These are phyloP conservation scores for Lasioglossum villosulum DNA, from an alignment of 2,888 invertebrate genomes.

Conservation along the genomic window DNA sequence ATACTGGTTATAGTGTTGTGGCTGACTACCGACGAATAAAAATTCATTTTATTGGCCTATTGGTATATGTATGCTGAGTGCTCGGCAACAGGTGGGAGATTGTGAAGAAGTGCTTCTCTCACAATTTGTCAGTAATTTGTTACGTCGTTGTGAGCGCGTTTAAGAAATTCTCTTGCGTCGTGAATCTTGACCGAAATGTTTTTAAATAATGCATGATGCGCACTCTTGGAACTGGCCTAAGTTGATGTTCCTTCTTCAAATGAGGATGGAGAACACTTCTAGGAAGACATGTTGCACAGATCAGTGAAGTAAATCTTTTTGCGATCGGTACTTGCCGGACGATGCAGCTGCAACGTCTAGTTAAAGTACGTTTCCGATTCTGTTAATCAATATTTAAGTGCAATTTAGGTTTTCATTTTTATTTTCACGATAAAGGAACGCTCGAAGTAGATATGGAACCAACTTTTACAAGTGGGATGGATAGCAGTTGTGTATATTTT, in stretches of 20 bases:
- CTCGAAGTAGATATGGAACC: neutral
- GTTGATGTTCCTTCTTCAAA: neutral
- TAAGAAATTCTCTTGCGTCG: neutral
- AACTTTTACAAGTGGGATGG: neutral
- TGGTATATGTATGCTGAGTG: neutral
- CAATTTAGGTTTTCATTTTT: neutral
- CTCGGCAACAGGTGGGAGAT: neutral
- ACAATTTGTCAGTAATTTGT: no score
- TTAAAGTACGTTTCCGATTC: neutral
- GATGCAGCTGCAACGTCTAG: neutral
- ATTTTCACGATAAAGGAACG: neutral
- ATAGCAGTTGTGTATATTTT: neutral
- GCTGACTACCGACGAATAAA: neutral
- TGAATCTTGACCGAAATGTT: neutral
- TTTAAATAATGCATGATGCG: neutral
- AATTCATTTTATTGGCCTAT: constrained; percentile 1
- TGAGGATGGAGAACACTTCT: neutral
- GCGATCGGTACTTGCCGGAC: neutral
- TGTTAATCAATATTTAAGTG: neutral
- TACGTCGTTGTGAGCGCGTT: no score
- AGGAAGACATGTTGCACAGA: neutral
- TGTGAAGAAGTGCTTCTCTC: neutral
- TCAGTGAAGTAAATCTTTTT: neutral
- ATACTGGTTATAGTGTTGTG: neutral
- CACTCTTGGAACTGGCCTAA: neutral